Conservation (phyloP, 2,797 vertebrate species). For the Carapus acus region DNA sequence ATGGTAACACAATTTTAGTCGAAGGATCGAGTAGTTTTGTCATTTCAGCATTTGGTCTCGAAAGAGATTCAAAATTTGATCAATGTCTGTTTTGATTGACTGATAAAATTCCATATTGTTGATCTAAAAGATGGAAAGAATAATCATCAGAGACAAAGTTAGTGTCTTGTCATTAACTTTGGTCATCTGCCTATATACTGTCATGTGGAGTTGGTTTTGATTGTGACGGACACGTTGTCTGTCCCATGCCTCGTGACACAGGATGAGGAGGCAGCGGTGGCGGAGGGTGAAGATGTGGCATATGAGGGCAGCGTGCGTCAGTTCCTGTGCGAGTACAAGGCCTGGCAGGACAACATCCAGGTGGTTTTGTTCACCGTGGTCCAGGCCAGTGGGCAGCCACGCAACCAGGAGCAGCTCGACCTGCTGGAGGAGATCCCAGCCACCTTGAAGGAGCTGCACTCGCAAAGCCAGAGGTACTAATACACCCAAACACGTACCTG, state of each 20-base stretch:
- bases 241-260: constrained; percentile 38
- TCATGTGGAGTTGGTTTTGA: no score
- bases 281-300: constrained; percentile 90
- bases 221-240: not conserved
- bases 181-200: no score
- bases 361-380: constrained; percentile 93
- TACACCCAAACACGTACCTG: no score
- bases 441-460: constrained; percentile 90
- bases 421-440: constrained; percentile 93
- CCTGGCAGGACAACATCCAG: constrained; percentile 98
- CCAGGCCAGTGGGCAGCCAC: constrained; percentile 91
- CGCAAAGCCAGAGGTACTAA: constrained; percentile 88
- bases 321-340: constrained; percentile 95
- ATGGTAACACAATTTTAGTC: no score
- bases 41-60: no score
- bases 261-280: constrained; percentile 94
- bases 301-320: constrained; percentile 95
- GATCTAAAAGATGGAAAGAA: no score
- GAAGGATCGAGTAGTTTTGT: no score
- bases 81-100: no score
- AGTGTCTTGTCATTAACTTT: no score
- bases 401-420: constrained; percentile 87
- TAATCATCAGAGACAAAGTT: no score
- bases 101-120: no score
- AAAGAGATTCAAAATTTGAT: no score